Conservation (phyloP, 2,797 vertebrate genomes). For the Sciurus vulgaris region DNA sequence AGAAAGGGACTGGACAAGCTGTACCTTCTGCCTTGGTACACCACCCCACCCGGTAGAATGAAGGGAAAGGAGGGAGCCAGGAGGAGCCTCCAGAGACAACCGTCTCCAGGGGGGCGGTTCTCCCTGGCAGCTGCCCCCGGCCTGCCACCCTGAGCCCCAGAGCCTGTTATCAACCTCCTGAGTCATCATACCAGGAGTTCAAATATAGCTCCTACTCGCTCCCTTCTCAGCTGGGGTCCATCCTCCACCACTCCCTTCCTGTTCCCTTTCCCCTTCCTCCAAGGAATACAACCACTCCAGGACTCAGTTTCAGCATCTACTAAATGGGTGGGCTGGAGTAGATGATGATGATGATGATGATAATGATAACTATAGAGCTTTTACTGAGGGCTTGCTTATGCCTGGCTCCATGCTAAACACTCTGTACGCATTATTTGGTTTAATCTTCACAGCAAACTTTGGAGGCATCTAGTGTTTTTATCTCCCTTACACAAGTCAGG, state of each 20-base stretch:
- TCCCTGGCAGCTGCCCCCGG: conserved; percentile 81
- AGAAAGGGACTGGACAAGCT: neutral
- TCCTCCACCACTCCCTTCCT: conserved; percentile 27
- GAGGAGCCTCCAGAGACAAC: conserved; percentile 65
- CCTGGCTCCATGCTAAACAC: neutral
- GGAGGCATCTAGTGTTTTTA: neutral
- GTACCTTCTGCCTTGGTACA: neutral
- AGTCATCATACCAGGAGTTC: conserved; percentile 81
- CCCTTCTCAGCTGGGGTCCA: conserved; percentile 59
- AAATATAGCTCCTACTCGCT: conserved; percentile 76
- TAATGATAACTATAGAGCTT: neutral
- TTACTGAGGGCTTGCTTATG: neutral
- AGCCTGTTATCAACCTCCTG: conserved; percentile 83
- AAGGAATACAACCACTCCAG: neutral
- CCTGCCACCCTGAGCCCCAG: conserved; percentile 70
- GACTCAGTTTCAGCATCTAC: conserved; percentile 70
- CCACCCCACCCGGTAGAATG: neutral
- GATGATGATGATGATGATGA: neutral
- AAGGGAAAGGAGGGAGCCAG: conserved; percentile 21
- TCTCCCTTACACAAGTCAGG: neutral
- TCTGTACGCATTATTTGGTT: neutral
- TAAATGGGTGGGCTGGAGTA: conserved; percentile 45
- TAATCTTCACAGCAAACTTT: neutral
- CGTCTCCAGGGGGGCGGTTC: conserved; percentile 76
- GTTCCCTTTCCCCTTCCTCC: neutral